phyloP scores from a whole-genome alignment of 2,113 vertebrate genomes.

The Toxostoma redivivum region DNA sequence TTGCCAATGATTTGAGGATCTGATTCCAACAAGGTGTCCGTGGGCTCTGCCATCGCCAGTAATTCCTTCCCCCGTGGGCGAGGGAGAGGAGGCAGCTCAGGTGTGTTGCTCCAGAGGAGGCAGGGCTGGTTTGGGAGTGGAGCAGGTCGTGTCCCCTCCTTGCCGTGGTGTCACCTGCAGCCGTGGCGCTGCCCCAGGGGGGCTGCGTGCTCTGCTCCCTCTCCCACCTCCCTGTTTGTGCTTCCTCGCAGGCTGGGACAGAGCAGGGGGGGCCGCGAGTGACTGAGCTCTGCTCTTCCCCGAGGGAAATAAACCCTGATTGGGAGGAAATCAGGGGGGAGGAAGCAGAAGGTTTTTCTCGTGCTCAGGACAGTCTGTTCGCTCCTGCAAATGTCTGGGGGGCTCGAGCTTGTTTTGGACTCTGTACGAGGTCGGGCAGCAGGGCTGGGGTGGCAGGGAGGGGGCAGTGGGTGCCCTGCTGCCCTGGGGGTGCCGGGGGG shows the following conservation, averaged over 20 bases:
- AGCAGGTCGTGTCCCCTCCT: background rate
- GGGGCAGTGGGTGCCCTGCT: background rate
- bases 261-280: accelerated
- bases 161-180: background rate
- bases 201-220: background rate
- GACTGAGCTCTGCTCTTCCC: background rate
- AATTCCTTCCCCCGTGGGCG: background rate
- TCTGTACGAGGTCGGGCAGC: background rate
- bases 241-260: background rate
- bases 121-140: background rate
- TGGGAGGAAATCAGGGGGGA: background rate
- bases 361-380: accelerated
- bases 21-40: background rate
- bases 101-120: background rate
- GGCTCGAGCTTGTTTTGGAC: background rate
- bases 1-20: constrained; percentile 52
- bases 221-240: background rate
- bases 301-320: background rate
- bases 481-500: accelerated
- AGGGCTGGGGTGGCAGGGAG: background rate
- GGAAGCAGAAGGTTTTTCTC: background rate
- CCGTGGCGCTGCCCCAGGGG: background rate
- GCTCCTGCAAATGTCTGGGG: background rate
- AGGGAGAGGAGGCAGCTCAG: constrained; percentile 7
- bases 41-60: constrained; percentile 18